Percentiles rank a stretch among this genome's conserved stretches.
These are phyloP conservation scores for Sylvia borin DNA, from an alignment of 2,797 vertebrate species.

Conservation along the genomic window DNA sequence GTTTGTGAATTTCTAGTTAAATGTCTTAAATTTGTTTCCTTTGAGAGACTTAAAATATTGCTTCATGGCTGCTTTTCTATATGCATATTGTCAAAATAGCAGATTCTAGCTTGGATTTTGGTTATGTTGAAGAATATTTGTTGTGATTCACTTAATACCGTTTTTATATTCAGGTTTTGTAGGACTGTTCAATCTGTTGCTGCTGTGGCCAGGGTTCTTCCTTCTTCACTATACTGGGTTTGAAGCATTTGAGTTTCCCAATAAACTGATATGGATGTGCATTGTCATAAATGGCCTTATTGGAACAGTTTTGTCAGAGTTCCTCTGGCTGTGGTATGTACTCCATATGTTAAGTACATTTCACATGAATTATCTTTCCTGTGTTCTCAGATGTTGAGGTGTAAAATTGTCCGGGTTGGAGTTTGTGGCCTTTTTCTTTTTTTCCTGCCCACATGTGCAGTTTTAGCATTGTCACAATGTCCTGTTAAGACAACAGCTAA, in stretches of 20 bases:
- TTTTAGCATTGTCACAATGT: background rate
- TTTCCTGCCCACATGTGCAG: background rate
- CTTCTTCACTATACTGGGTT: conserved; percentile 94
- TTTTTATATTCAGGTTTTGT: conserved; percentile 87
- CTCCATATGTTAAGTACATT: background rate
- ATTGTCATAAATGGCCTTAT: conserved; percentile 96
- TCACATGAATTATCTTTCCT: background rate
- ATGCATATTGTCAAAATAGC: background rate
- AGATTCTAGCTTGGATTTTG: background rate
- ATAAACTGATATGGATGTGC: conserved; percentile 91
- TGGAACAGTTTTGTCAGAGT: conserved; percentile 95
- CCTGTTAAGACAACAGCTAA: background rate
- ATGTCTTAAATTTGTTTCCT: background rate
- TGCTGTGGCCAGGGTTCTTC: conserved; percentile 96
- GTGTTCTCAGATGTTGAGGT: background rate
- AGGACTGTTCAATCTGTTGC: conserved; percentile 93
- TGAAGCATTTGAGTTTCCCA: conserved; percentile 94
- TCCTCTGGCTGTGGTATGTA: conserved; percentile 96
- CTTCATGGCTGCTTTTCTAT: background rate
- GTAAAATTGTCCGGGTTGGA: background rate
- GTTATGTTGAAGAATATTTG: background rate
- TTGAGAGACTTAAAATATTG: background rate
- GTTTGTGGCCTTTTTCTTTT: background rate
- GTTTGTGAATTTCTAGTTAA: background rate
- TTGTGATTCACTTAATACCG: background rate